phyloP scores from a whole-genome alignment of 2,797 vertebrate genomes.

The Bradypodion ventrale region DNA sequence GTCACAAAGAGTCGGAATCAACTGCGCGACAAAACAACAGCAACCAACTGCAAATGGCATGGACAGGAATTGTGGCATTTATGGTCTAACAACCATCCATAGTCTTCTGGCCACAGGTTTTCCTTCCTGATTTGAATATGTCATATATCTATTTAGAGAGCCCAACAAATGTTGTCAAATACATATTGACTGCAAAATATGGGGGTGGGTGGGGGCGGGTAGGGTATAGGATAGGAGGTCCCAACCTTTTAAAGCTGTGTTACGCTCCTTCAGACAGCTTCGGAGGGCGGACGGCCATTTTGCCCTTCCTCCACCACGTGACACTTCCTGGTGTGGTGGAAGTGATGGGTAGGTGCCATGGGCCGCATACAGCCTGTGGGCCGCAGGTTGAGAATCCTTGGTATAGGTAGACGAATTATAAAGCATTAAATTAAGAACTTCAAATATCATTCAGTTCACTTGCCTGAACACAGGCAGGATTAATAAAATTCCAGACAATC shows the following conservation, averaged over 20 bases:
- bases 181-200: background rate
- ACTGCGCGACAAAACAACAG: too few species aligned
- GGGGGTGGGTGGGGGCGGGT: background rate
- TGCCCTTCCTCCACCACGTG: too few species aligned
- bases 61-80: background rate
- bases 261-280: too few species aligned
- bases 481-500: constrained; percentile 7
- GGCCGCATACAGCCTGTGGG: too few species aligned
- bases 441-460: background rate
- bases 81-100: background rate
- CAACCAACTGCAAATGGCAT: background rate
- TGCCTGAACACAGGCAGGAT: background rate
- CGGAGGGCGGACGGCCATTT: too few species aligned
- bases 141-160: background rate
- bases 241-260: too few species aligned
- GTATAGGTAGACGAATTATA: constrained; percentile 11
- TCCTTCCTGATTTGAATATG: background rate
- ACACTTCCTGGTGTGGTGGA: too few species aligned
- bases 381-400: too few species aligned
- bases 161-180: background rate
- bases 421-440: background rate
- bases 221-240: too few species aligned
- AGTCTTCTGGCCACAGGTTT: background rate
- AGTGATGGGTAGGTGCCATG: too few species aligned
- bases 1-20: too few species aligned